These are phyloP conservation scores for Dexiosoma caninum DNA, from an alignment of 2,888 invertebrate species.

Conservation along the genomic window DNA sequence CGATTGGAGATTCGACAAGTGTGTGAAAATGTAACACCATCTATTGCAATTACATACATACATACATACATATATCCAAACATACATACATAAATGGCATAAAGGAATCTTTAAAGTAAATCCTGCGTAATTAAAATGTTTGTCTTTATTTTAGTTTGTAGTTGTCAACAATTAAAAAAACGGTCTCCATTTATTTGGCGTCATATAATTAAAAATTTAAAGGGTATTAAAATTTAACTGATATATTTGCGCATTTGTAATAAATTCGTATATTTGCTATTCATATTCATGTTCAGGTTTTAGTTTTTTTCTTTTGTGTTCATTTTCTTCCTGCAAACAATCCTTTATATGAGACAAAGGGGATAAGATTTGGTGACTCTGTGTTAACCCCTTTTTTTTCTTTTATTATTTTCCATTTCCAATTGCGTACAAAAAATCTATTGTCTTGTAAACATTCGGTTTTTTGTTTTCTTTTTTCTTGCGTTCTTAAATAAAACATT, in stretches of 20 bases:
- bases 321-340: neutral
- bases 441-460: slow-evolving; percentile 15
- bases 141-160: too few relatives aligned
- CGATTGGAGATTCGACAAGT: too few relatives aligned
- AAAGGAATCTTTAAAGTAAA: too few relatives aligned
- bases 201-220: too few relatives aligned
- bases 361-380: neutral
- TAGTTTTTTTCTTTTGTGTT: neutral
- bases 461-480: slow-evolving; percentile 16
- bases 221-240: neutral
- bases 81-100: too few relatives aligned
- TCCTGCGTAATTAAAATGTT: too few relatives aligned
- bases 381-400: neutral
- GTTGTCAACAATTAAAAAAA: too few relatives aligned
- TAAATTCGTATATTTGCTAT: neutral
- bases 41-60: too few relatives aligned
- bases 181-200: neutral
- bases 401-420: neutral
- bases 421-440: neutral
- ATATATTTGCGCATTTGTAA: neutral
- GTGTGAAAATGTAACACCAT: too few relatives aligned
- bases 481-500: neutral
- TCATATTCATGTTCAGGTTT: neutral
- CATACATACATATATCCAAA: too few relatives aligned
- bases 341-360: neutral